Conservation (phyloP, 1,140 invertebrate species). For the Globodera rostochiensis region DNA sequence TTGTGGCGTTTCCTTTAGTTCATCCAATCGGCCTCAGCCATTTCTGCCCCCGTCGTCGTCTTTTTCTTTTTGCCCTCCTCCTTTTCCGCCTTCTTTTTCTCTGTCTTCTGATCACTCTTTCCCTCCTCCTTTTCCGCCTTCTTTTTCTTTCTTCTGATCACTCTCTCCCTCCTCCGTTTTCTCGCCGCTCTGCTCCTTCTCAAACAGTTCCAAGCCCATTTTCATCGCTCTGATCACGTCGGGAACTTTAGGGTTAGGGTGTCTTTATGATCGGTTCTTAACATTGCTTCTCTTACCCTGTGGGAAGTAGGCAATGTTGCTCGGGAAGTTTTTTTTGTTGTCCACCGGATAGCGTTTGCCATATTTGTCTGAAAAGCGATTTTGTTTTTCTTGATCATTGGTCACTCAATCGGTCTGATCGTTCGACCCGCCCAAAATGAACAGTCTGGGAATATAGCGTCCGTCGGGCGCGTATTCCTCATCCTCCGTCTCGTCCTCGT, state of each 20-base stretch:
- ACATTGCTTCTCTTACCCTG: conserved; percentile 1
- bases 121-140: neutral
- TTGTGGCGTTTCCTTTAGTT: too few species aligned
- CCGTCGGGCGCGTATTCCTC: conserved; percentile 62
- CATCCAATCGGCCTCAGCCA: too few species aligned
- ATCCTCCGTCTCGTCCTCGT: conserved; percentile 64
- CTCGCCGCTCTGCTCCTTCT: conserved; percentile 36
- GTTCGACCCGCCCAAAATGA: conserved; percentile 55
- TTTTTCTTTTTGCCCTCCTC: conserved; percentile 22
- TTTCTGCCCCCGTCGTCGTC: too few species aligned
- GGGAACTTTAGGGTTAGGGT: conserved; percentile 22
- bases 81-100: conserved; percentile 52
- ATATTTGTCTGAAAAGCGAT: conserved; percentile 57
- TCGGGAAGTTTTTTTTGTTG: conserved; percentile 60
- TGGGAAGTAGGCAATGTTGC: conserved; percentile 42
- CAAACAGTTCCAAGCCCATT: conserved; percentile 43
- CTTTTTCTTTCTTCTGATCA: conserved; percentile 25
- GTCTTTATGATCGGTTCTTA: neutral
- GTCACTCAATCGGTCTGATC: neutral
- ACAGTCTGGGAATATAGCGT: conserved; percentile 59
- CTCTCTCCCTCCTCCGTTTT: conserved; percentile 7
- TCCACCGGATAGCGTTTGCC: conserved; percentile 56
- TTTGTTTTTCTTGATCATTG: too few species aligned
- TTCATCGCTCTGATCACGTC: conserved; percentile 63
- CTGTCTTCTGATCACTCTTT: conserved; percentile 33